Base-by-base conservation (phyloP, 2,113 vertebrate species). In the Sula dactylatra region DNA sequence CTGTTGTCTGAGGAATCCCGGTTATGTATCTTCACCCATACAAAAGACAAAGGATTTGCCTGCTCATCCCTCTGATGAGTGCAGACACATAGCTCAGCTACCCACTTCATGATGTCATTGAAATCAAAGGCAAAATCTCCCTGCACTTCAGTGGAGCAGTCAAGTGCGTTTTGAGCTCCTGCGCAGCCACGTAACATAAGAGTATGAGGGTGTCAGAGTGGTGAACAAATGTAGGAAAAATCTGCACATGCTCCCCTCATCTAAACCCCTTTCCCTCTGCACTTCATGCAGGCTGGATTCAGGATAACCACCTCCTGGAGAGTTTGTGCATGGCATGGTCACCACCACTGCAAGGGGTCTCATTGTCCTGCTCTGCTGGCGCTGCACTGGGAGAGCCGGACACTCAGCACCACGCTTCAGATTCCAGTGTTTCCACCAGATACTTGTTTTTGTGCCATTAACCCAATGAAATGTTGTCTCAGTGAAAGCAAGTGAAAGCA, bases 41-140 rank as follows among this genome's bases (percentile, higher is more conserved):
- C 6, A 45, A 50, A 93, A 29, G 38, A 54, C 40, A 78, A 72
- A 91, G 45, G 47, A 64, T 67, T 71, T 1, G 0, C 58, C 31
- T 83, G 13, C 40, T 72, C 7, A 32, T 71, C 21, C 56, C 31
- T 56, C 38, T 36, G n/a, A 38, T 42, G 47, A 90, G 24, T 2
- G 1, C 67, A 69, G 78, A 36, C 31, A 22, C 22, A 6, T 17
- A 79, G 44, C 52, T 84, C 20, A 84, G 44, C 38, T 78, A 22
- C 42, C 19, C 27, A 40, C 36, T 42, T 62, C 0, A 0, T 71
- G 78, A 45, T 66, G 25, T 15, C 40, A 29, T 24, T 20, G 49
- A 91, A 64, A 67, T 71, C 69, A 89, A 80, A 83, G 54, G 27
- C 0, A 0, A 92, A 86, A 64, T 47, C 47, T 76, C 45, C 42